Conservation (phyloP, 1,140 invertebrate species). For the Meloidogyne chitwoodi region DNA sequence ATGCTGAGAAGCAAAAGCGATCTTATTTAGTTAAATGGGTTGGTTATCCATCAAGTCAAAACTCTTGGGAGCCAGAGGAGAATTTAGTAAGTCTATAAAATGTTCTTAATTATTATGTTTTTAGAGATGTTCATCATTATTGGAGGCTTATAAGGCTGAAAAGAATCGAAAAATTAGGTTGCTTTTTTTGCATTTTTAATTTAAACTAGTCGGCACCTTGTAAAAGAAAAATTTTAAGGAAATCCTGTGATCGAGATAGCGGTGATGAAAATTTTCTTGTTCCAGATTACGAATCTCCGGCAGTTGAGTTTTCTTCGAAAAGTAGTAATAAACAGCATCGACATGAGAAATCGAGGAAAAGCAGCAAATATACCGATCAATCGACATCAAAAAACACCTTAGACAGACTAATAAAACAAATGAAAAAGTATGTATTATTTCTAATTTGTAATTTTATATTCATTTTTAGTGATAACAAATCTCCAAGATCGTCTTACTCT, state of each 20-base stretch:
- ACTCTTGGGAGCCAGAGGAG: not conserved
- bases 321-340: not conserved
- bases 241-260: not conserved
- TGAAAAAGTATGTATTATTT: not conserved
- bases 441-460: not conserved
- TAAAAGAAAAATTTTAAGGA: not conserved
- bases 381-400: not conserved
- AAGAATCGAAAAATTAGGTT: not conserved
- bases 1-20: not conserved
- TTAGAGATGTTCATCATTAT: constrained; percentile 4
- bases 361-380: not conserved
- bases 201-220: no score
- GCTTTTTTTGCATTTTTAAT: not conserved
- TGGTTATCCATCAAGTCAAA: not conserved
- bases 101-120: not conserved
- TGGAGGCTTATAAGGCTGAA: constrained; percentile 1
- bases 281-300: not conserved
- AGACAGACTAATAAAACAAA: not conserved
- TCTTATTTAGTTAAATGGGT: constrained; percentile 17
- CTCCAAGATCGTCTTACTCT: not conserved
- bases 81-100: constrained; percentile 2
- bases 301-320: not conserved
- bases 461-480: not conserved
- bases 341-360: not conserved
- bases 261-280: not conserved